Conservation (phyloP, 2,888 invertebrate genomes). For the Rhagophthalmus giganteus region DNA sequence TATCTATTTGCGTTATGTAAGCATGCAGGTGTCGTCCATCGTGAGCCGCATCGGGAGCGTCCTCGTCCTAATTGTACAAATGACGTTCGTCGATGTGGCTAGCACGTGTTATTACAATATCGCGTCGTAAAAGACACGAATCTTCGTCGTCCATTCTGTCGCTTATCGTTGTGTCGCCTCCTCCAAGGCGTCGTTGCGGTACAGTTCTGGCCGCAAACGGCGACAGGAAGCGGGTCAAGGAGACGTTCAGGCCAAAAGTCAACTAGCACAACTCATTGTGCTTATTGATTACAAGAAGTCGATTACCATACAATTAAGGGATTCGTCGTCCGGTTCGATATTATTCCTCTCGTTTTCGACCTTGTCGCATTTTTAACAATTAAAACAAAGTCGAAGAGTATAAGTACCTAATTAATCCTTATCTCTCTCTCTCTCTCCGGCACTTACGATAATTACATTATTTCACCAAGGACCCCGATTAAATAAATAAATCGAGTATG, state of each 20-base stretch:
- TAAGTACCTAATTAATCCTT: too few relatives aligned
- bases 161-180: constrained; percentile 18
- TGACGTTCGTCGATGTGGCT: constrained; percentile 38
- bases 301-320: constrained; percentile 39
- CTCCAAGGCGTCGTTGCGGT: constrained; percentile 18
- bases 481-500: too few relatives aligned
- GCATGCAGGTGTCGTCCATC: constrained; percentile 25
- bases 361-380: too few relatives aligned
- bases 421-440: too few relatives aligned
- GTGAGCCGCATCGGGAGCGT: constrained; percentile 32
- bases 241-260: constrained; percentile 46
- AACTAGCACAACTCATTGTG: constrained; percentile 39
- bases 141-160: too few relatives aligned
- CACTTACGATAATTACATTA: too few relatives aligned
- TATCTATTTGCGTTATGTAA: constrained; percentile 15
- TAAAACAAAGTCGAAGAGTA: too few relatives aligned
- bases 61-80: constrained; percentile 48
- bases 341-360: neutral
- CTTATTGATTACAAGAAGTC: constrained; percentile 41
- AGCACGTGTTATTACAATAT: constrained; percentile 37
- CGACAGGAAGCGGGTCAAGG: constrained; percentile 44
- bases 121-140: too few relatives aligned
- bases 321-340: neutral
- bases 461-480: too few relatives aligned
- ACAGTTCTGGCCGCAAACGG: constrained; percentile 14